Base-by-base conservation (phyloP, 2,797 vertebrate genomes). In the Anas bahamensis region DNA sequence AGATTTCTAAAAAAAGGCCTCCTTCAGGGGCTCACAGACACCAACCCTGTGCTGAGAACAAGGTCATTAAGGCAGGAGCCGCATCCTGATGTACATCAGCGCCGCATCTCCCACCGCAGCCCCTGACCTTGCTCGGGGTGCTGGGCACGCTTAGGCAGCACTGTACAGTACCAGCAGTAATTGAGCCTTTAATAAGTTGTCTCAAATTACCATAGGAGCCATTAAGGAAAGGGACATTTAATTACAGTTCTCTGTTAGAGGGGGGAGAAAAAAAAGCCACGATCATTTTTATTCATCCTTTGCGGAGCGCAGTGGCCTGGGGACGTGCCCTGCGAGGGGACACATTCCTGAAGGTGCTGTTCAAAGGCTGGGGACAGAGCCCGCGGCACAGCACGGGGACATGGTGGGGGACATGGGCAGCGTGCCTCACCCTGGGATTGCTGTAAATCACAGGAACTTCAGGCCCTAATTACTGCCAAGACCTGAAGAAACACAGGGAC, bases 211-310 rank as follows among this genome's bases (percentile, higher is more conserved):
- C 90, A 63, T 11, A 90, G 65, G 69, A 93, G 81, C 37, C 42
- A 74, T 91, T 86, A 91, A 91, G 69, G 33, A 74, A 93, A 94
- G n/a, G 65, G 73, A 66, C 52, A 75, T 90, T 90, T 94, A 89
- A 94, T 95, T 96, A 90, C 78, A 78, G 31, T 63, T 72, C 72
- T 91, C 81, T 87, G n/a, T 52, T 83, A 57, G 35, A 31, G 52
- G 31, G 6, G 1, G 4, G 42, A 28, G 33, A 28, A 60, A 60
- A 21, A 29, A 33, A 13, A 23, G 9, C 26, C 65, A 63, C 1
- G 1, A 59, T 39, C 5, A 16, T 82, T 85, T 95, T 80, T 77
- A 85, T 79, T 39, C 35, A 42, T 22, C 61, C 39, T 64, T 29
- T 64, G 61, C 39, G 31, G 39, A 42, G 61, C 15, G 15, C 50